A percentile compares a stretch with the other conserved stretches of the same genome.
Evolutionary conservation across 2,888 invertebrate species (phyloP).

Genomic region (Dinocampus coccinellae): DNA sequence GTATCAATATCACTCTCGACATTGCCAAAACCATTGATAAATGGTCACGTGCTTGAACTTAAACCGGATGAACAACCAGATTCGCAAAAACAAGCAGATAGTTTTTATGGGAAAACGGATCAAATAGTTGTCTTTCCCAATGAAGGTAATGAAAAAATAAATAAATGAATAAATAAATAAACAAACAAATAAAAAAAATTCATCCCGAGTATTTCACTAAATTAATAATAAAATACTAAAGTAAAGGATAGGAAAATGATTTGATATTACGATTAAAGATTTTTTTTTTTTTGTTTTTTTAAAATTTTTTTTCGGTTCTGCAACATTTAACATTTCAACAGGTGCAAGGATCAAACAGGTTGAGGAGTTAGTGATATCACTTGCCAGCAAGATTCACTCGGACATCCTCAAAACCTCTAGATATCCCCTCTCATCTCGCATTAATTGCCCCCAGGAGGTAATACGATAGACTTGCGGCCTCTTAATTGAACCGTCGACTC

Average conservation of each 20-base stretch:
- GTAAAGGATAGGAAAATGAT: background rate
- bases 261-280: no score
- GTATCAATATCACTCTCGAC: conserved; percentile 75
- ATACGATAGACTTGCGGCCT: conserved; percentile 31
- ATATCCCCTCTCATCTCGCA: conserved; percentile 10
- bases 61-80: conserved; percentile 72
- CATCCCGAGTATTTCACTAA: no score
- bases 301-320: no score
- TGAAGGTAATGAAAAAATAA: no score
- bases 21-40: conserved; percentile 82
- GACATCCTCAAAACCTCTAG: conserved; percentile 10
- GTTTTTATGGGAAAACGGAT: conserved; percentile 86
- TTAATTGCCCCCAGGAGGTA: conserved; percentile 21
- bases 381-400: conserved; percentile 22
- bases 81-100: conserved; percentile 77
- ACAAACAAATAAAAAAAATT: no score
- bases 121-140: conserved; percentile 87
- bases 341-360: conserved; percentile 44
- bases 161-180: no score
- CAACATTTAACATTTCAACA: conserved; percentile 37
- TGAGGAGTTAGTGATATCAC: conserved; percentile 42
- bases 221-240: no score
- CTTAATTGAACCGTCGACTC: conserved; percentile 39
- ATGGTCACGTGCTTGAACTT: conserved; percentile 76
- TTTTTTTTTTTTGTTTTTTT: no score